Evolutionary conservation across 2,113 vertebrate species (phyloP).

Genomic region (Peromyscus polionotus): DNA sequence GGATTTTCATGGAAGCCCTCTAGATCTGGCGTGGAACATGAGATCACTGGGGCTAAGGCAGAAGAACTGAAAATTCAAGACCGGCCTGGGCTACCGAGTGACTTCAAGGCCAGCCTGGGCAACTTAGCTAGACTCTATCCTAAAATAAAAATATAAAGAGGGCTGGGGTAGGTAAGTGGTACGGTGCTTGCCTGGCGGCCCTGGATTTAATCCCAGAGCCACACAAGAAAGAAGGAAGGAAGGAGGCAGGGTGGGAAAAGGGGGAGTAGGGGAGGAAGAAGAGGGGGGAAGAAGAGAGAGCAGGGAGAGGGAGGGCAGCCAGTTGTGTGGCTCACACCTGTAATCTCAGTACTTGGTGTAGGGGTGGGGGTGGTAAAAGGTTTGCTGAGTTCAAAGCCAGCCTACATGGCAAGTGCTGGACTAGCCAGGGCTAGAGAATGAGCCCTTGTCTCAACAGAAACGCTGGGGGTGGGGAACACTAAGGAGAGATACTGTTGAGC

Average conservation of each 20-base stretch:
- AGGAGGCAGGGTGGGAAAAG: background rate
- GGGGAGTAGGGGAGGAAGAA: background rate
- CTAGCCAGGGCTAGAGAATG: too few relatives aligned
- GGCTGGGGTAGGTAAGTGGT: background rate
- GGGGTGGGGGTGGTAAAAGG: background rate
- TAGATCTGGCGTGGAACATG: constrained; percentile 10
- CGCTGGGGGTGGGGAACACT: too few relatives aligned
- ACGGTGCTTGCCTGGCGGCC: background rate
- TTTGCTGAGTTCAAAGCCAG: too few relatives aligned
- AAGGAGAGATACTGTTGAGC: background rate
- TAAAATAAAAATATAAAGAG: background rate
- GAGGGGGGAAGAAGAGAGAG: background rate
- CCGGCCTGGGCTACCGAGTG: background rate
- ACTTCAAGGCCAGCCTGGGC: background rate
- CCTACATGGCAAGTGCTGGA: background rate
- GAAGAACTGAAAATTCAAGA: background rate
- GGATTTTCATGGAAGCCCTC: constrained; percentile 32
- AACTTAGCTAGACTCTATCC: background rate
- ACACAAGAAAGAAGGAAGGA: background rate
- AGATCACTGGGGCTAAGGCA: background rate
- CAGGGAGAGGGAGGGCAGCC: background rate
- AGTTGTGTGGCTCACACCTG: background rate
- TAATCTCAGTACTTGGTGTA: background rate
- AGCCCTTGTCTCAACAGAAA: background rate
- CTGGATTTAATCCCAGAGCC: background rate